Percentiles rank a stretch among this genome's conserved stretches.
These are phyloP conservation scores for Cygnus olor DNA, from an alignment of 2,797 vertebrate genomes.

Conservation along the genomic window DNA sequence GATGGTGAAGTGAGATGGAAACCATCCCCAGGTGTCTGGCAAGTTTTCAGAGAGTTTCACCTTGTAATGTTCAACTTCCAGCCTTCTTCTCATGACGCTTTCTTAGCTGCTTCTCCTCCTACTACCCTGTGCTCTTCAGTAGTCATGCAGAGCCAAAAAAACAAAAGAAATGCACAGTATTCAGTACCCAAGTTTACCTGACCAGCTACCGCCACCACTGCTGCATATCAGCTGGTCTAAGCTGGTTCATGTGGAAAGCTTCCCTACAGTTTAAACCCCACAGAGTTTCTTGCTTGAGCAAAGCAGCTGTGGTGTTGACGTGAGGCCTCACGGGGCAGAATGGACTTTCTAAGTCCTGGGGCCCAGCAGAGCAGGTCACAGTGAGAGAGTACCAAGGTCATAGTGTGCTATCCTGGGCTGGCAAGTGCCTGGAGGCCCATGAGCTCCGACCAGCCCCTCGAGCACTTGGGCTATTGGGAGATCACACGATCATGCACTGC, in stretches of 20 bases:
- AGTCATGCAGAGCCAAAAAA: not conserved
- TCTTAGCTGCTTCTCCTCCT: not conserved
- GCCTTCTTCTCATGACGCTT: not conserved
- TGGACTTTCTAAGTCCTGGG: not conserved
- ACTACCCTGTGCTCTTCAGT: not conserved
- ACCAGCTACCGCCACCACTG: not conserved
- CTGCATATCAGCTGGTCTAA: not conserved
- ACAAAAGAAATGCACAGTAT: rapidly evolving
- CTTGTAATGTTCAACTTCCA: not conserved
- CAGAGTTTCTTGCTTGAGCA: not conserved
- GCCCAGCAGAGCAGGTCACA: not conserved
- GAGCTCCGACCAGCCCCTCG: not conserved
- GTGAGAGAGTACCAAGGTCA: not conserved
- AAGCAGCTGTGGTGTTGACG: not conserved
- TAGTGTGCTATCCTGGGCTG: not conserved
- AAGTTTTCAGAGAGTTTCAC: not conserved
- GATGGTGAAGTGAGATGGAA: not conserved
- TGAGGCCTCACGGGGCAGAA: not conserved
- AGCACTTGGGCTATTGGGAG: not conserved
- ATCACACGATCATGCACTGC: rapidly evolving
- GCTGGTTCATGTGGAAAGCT: not conserved
- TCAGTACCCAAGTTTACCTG: not conserved
- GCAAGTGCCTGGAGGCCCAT: not conserved
- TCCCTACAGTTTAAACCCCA: not conserved
- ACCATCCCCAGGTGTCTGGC: not conserved